phyloP scores from a whole-genome alignment of 1,140 invertebrate species.

The Piezodorus guildinii region DNA sequence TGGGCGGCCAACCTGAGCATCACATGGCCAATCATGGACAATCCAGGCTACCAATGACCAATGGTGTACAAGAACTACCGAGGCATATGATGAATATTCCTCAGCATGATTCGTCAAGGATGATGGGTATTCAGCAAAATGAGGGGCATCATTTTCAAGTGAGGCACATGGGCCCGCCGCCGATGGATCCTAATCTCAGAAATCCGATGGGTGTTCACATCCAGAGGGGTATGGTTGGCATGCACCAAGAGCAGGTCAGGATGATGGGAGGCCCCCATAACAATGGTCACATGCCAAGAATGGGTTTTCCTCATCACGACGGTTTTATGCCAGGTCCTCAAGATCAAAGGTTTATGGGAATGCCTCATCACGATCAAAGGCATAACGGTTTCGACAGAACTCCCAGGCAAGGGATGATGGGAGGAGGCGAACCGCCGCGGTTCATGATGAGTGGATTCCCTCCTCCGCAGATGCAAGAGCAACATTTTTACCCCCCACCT shows the following conservation, averaged over 20 bases:
- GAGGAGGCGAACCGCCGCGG: neutral
- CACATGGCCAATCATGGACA: neutral
- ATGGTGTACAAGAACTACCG: neutral
- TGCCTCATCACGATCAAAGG: neutral
- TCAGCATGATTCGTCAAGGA: neutral
- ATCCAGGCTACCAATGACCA: neutral
- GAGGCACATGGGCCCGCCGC: neutral
- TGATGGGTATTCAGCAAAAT: neutral
- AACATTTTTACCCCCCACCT: neutral
- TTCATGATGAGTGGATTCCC: neutral
- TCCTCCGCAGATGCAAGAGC: neutral
- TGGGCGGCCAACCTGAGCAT: too few species aligned
- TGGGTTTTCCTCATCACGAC: neutral
- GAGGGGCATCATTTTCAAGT: neutral
- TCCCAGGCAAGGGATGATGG: neutral
- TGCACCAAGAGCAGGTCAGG: neutral
- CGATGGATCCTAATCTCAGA: neutral
- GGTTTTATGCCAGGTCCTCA: neutral
- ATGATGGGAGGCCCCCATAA: neutral
- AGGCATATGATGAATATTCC: neutral
- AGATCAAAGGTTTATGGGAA: neutral
- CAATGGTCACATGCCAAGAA: neutral
- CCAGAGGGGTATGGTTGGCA: neutral
- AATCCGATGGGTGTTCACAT: neutral
- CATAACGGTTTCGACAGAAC: neutral